phyloP scores from a whole-genome alignment of 2,888 invertebrate genomes.

The Nomada fucata region DNA sequence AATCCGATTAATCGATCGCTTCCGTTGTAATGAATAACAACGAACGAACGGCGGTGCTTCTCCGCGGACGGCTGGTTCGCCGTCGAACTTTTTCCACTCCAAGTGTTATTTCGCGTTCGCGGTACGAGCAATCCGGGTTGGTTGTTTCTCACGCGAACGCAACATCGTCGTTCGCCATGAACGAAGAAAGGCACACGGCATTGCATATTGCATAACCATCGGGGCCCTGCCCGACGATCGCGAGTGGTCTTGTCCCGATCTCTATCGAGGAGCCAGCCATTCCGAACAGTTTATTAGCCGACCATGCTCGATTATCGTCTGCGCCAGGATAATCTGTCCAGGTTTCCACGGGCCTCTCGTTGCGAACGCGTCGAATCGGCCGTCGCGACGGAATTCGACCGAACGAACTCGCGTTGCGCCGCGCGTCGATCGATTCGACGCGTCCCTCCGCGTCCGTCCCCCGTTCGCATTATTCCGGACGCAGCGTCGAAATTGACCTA shows the following conservation, averaged over 20 bases:
- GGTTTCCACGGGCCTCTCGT: conserved; percentile 53
- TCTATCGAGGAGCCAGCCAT: conserved; percentile 66
- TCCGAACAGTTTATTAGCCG: conserved; percentile 73
- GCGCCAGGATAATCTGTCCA: conserved; percentile 75
- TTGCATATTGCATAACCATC: conserved; percentile 39
- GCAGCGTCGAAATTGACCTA: conserved; percentile 51
- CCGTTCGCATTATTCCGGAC: conserved; percentile 53
- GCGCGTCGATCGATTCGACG: conserved; percentile 60
- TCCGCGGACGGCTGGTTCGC: background rate
- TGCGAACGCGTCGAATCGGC: conserved; percentile 60
- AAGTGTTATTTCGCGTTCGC: conserved; percentile 37
- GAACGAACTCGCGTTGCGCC: conserved; percentile 63
- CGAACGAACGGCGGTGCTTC: background rate
- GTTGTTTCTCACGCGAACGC: conserved; percentile 60
- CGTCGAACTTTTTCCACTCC: conserved; percentile 9
- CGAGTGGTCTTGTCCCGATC: conserved; percentile 69
- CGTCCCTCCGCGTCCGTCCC: background rate
- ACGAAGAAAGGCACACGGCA: conserved; percentile 37
- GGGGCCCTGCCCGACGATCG: conserved; percentile 33
- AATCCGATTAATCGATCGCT: conserved; percentile 17
- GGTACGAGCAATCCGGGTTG: conserved; percentile 20
- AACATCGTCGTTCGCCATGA: conserved; percentile 21
- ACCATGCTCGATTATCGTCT: conserved; percentile 74
- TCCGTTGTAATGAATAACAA: conserved; percentile 5
- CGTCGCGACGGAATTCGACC: conserved; percentile 61